A percentile compares a stretch with the other conserved stretches of the same genome.
Evolutionary conservation across 2,797 vertebrate species (phyloP).

Genomic region (Capromys pilorides): DNA sequence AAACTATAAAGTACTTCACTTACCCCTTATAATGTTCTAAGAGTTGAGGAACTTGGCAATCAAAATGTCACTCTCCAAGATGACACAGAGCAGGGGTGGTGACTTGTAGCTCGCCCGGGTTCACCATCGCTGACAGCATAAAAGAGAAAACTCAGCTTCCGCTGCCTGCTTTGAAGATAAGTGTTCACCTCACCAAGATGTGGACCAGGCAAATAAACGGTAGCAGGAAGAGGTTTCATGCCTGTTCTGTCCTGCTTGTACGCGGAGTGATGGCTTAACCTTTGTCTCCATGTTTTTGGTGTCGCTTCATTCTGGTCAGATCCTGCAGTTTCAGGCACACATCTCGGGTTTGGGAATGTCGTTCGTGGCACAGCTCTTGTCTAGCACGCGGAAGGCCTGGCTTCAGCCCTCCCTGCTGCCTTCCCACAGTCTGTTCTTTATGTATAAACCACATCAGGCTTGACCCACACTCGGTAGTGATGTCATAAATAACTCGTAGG

Average conservation of each 20-base stretch:
- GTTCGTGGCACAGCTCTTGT: neutral
- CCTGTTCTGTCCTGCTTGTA: constrained; percentile 43
- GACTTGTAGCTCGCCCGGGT: neutral
- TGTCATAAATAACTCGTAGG: constrained; percentile 8
- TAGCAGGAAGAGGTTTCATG: constrained; percentile 20
- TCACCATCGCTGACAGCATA: neutral
- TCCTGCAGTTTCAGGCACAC: constrained; percentile 4
- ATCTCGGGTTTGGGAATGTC: neutral
- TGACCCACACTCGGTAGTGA: neutral
- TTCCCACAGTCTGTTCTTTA: neutral
- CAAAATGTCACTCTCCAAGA: neutral
- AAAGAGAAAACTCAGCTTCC: constrained; percentile 12
- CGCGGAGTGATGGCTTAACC: constrained; percentile 24
- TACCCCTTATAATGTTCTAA: neutral
- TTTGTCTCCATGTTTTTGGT: neutral
- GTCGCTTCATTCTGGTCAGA: constrained; percentile 39
- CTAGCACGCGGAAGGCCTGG: neutral
- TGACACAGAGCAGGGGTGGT: neutral
- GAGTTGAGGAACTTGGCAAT: neutral
- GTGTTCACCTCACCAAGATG: constrained; percentile 16
- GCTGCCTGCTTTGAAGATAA: neutral
- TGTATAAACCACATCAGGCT: constrained; percentile 42
- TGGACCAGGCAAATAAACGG: constrained; percentile 30
- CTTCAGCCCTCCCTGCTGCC: neutral
- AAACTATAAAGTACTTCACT: constrained; percentile 34